Conservation (phyloP, 2,888 invertebrate species). For the Rhagophthalmus giganteus region DNA sequence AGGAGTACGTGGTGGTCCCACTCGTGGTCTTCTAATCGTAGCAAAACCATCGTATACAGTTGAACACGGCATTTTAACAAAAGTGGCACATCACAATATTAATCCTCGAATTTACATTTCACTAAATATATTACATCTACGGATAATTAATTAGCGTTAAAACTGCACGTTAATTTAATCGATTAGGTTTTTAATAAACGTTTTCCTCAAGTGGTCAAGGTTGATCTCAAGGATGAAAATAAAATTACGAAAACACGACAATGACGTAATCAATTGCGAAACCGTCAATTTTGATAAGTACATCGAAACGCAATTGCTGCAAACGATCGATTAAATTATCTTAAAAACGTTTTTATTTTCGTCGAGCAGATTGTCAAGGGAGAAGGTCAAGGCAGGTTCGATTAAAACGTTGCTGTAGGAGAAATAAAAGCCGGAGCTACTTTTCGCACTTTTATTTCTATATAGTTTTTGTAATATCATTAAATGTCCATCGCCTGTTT, state of each 20-base stretch:
- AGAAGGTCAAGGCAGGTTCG: no score
- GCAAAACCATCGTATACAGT: conserved; percentile 85
- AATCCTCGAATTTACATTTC: not conserved
- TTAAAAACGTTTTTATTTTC: not conserved
- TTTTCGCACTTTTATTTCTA: no score
- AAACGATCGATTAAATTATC: not conserved
- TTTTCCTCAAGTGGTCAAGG: not conserved
- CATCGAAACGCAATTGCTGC: no score
- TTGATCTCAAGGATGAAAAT: not conserved
- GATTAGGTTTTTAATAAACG: not conserved
- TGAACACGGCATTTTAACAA: conserved; percentile 47
- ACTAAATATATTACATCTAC: no score
- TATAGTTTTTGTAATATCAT: no score
- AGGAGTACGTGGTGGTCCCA: conserved; percentile 49
- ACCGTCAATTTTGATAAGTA: not conserved
- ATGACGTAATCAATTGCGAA: not conserved
- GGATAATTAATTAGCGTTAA: not conserved
- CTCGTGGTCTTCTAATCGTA: conserved; percentile 71
- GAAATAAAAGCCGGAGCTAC: no score
- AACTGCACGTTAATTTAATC: not conserved
- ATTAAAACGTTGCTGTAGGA: not conserved
- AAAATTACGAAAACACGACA: not conserved
- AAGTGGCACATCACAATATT: not conserved
- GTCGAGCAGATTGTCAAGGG: no score
- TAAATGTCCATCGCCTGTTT: no score